Conservation (phyloP, 2,888 invertebrate genomes). For the Argyresthia albistria region DNA sequence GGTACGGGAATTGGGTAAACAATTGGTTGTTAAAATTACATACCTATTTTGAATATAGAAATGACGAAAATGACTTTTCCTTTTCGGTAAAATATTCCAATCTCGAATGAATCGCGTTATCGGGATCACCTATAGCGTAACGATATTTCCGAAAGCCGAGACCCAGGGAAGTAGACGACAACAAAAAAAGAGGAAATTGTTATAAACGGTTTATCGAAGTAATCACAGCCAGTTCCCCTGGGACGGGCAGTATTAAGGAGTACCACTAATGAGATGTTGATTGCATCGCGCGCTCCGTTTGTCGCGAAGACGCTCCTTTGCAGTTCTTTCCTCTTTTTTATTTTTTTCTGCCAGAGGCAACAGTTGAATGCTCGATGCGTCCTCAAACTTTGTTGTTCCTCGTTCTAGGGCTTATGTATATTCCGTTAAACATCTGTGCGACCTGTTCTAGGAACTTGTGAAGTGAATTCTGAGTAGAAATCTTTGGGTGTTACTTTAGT, state of each 20-base stretch:
- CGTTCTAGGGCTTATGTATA: constrained; percentile 31
- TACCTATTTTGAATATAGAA: no score
- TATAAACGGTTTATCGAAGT: constrained; percentile 58
- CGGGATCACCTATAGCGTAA: background rate
- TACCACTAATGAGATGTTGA: constrained; percentile 66
- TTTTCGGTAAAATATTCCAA: no score
- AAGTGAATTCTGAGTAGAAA: background rate
- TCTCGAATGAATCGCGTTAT: background rate
- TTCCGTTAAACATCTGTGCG: constrained; percentile 24
- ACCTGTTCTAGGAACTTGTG: background rate
- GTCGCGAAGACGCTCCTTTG: constrained; percentile 19
- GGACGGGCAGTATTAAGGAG: constrained; percentile 54
- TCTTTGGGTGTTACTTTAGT: background rate
- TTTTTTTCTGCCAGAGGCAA: constrained; percentile 26
- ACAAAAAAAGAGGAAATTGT: constrained; percentile 31
- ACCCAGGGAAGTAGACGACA: background rate
- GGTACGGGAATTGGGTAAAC: no score
- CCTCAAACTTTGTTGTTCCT: constrained; percentile 34
- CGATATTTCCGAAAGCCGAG: background rate
- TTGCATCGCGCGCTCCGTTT: constrained; percentile 54
- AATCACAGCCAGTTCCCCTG: constrained; percentile 39
- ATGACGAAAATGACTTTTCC: no score
- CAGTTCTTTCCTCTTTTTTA: constrained; percentile 7
- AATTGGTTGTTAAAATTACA: no score
- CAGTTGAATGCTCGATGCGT: constrained; percentile 48